Conservation (phyloP, 2,797 vertebrate species). For the Sebastes cheni region DNA sequence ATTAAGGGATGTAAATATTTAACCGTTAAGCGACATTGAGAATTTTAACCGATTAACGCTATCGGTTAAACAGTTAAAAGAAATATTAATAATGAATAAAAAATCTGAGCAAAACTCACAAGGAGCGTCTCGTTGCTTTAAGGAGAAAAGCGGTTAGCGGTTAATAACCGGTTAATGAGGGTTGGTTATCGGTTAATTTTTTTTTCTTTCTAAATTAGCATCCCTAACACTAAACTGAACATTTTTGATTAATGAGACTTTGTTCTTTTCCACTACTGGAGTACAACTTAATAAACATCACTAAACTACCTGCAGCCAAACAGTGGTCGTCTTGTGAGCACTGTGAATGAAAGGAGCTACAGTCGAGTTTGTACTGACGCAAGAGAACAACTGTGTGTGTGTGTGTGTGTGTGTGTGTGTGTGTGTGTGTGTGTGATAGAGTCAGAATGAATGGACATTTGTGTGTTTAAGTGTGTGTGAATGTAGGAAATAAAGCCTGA, state of each 20-base stretch:
- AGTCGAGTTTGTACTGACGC: neutral
- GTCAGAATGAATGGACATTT: slow-evolving; percentile 7
- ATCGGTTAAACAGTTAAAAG: too few species aligned
- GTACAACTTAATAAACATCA: slow-evolving; percentile 7
- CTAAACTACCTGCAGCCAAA: neutral
- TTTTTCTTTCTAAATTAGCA: too few species aligned
- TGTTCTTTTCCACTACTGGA: neutral
- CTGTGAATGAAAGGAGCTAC: neutral
- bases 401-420: neutral
- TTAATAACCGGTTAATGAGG: too few species aligned
- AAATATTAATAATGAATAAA: accelerated
- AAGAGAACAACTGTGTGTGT: neutral
- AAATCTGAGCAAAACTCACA: too few species aligned
- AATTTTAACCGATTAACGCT: too few species aligned
- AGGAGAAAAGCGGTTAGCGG: too few species aligned
- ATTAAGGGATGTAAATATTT: too few species aligned
- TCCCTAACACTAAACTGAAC: too few species aligned
- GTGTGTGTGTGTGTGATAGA: neutral
- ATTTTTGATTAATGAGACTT: neutral
- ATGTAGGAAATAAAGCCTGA: slow-evolving; percentile 12
- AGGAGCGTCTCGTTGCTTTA: too few species aligned
- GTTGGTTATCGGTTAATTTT: too few species aligned
- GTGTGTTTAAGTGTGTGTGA: slow-evolving; percentile 10
- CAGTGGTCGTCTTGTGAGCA: neutral
- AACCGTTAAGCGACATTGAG: too few species aligned